phyloP scores from a whole-genome alignment of 2,113 vertebrate species.

The Grammomys surdaster region DNA sequence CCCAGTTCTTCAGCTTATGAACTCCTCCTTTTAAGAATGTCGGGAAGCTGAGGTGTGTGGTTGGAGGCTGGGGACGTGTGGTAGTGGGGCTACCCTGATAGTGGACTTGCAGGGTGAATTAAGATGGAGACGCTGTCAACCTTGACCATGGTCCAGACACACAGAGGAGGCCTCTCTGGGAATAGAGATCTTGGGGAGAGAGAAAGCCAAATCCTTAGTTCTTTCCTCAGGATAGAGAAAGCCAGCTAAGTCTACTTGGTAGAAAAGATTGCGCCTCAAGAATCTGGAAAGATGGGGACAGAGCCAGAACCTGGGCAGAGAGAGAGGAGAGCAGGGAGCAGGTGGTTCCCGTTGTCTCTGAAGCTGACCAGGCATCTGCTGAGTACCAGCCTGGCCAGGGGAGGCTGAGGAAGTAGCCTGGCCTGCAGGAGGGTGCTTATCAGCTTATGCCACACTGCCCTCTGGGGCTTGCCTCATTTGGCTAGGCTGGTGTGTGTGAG shows the following conservation, averaged over 20 bases:
- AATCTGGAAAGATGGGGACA: neutral
- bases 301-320: slow-evolving; percentile 49
- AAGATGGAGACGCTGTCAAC: neutral
- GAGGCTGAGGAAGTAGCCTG: neutral
- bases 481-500: slow-evolving; percentile 76
- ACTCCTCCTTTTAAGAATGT: fast-evolving
- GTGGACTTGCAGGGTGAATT: neutral
- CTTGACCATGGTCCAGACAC: neutral
- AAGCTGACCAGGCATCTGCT: neutral
- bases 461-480: slow-evolving; percentile 71
- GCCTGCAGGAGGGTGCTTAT: too few species aligned
- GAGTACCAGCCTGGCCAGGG: neutral
- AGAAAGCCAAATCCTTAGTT: too few species aligned
- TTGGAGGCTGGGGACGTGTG: too few species aligned
- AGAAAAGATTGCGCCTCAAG: neutral
- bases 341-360: neutral
- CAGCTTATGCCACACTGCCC: slow-evolving; percentile 53
- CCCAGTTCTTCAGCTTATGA: neutral
- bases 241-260: too few species aligned
- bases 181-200: neutral
- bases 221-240: neutral
- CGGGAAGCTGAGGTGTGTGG: neutral
- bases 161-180: too few species aligned
- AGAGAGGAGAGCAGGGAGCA: neutral
- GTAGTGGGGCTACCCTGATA: too few species aligned